Conservation (phyloP, 2,797 vertebrate species). For the Synaphobranchus kaupii region DNA sequence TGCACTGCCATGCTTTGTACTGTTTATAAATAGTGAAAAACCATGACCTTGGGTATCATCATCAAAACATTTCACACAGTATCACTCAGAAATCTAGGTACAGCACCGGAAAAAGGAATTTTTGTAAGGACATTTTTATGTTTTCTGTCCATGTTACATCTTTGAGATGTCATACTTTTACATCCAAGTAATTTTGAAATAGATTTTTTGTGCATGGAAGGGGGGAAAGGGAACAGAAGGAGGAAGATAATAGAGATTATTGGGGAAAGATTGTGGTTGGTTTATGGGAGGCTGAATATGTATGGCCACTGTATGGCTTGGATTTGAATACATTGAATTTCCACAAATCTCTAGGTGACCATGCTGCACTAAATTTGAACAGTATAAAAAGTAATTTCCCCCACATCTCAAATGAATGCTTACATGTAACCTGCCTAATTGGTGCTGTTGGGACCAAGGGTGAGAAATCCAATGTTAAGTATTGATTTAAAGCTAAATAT, state of each 20-base stretch:
- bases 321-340: constrained; percentile 38
- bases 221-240: not conserved
- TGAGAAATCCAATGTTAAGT: constrained; percentile 50
- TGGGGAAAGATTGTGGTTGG: not conserved
- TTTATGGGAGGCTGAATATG: constrained; percentile 1
- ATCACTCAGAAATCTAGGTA: no score
- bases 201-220: no score
- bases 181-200: no score
- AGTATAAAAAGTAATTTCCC: constrained; percentile 40
- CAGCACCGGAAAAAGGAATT: no score
- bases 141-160: no score
- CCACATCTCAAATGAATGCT: constrained; percentile 30
- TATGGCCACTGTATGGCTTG: constrained; percentile 30
- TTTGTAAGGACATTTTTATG: no score
- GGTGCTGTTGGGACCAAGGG: constrained; percentile 44
- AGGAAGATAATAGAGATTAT: not conserved
- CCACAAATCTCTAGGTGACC: constrained; percentile 39
- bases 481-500: constrained; percentile 52
- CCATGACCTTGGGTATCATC: no score
- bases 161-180: no score
- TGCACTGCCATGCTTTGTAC: not conserved
- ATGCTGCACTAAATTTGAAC: constrained; percentile 44
- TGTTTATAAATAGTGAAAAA: no score
- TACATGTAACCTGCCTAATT: constrained; percentile 42
- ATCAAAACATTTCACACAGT: no score